These are phyloP conservation scores for Spilosoma lubricipeda DNA, from an alignment of 2,888 invertebrate genomes.

Conservation along the genomic window DNA sequence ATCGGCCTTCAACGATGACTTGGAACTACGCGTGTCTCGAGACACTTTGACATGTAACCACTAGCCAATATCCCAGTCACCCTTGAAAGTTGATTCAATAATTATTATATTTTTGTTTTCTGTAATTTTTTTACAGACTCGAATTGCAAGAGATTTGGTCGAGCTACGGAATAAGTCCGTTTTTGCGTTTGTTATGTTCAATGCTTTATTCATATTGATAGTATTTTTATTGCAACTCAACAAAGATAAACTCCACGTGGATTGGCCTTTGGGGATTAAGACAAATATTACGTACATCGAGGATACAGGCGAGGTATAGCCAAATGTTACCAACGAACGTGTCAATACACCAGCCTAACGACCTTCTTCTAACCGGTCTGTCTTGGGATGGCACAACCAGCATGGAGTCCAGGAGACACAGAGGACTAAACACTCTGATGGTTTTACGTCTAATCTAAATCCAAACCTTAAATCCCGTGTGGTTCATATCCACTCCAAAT, in stretches of 20 bases:
- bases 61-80: constrained; percentile 81
- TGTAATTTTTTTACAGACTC: constrained; percentile 89
- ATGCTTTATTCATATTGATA: constrained; percentile 99
- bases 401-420: constrained; percentile 80
- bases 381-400: constrained; percentile 83
- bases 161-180: constrained; percentile 99
- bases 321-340: constrained; percentile 78
- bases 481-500: constrained; percentile 47
- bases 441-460: constrained; percentile 74
- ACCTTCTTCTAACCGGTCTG: constrained; percentile 85
- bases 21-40: constrained; percentile 52
- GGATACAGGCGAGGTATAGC: constrained; percentile 95
- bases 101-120: constrained; percentile 78
- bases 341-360: constrained; percentile 84
- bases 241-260: constrained; percentile 98
- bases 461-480: constrained; percentile 61
- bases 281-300: constrained; percentile 97
- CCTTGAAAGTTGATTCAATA: constrained; percentile 83
- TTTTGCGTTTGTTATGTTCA: constrained; percentile 99
- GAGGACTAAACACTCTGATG: constrained; percentile 73
- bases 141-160: constrained; percentile 95
- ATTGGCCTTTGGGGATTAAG: constrained; percentile 98
- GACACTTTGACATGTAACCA: constrained; percentile 25
- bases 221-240: constrained; percentile 99
- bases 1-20: constrained; percentile 84